Conservation (phyloP, 1,140 invertebrate genomes). For the Pollicipes pollicipes region DNA sequence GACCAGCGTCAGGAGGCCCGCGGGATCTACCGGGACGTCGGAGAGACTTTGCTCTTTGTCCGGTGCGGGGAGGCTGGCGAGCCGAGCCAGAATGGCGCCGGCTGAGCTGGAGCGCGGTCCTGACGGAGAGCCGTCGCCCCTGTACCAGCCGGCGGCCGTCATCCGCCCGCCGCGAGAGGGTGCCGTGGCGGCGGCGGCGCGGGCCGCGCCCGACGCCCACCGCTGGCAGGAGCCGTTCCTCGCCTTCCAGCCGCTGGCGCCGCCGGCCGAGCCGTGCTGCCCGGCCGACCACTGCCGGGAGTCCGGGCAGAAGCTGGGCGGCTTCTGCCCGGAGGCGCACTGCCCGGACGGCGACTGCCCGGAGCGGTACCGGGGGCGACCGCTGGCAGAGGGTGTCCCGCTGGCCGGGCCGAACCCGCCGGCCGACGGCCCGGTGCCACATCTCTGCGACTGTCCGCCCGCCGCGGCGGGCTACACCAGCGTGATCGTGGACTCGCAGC, state of each 20-base stretch:
- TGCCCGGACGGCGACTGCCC: too few species aligned
- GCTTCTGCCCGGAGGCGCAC: not conserved
- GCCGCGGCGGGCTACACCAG: slow-evolving; percentile 43
- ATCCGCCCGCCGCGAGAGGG: not conserved
- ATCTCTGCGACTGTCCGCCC: not conserved
- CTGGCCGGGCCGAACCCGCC: too few species aligned
- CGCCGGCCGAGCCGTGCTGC: not conserved
- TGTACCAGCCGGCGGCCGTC: not conserved
- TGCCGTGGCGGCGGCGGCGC: not conserved
- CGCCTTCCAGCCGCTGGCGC: not conserved
- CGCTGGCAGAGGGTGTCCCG: not conserved
- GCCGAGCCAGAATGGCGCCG: too few species aligned
- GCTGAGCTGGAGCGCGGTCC: too few species aligned
- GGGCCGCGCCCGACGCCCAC: too few species aligned
- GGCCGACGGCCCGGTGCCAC: too few species aligned
- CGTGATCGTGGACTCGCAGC: slow-evolving; percentile 67
- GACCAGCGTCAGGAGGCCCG: too few species aligned
- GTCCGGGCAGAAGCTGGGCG: too few species aligned
- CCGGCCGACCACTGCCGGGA: not conserved
- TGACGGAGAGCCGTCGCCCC: too few species aligned
- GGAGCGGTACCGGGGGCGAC: not conserved
- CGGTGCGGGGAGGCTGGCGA: too few species aligned
- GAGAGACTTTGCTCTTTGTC: too few species aligned
- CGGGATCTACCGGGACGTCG: too few species aligned
- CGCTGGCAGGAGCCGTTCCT: not conserved